These are phyloP conservation scores for Bellardia bayeri DNA, from an alignment of 2,888 invertebrate species.

Conservation along the genomic window DNA sequence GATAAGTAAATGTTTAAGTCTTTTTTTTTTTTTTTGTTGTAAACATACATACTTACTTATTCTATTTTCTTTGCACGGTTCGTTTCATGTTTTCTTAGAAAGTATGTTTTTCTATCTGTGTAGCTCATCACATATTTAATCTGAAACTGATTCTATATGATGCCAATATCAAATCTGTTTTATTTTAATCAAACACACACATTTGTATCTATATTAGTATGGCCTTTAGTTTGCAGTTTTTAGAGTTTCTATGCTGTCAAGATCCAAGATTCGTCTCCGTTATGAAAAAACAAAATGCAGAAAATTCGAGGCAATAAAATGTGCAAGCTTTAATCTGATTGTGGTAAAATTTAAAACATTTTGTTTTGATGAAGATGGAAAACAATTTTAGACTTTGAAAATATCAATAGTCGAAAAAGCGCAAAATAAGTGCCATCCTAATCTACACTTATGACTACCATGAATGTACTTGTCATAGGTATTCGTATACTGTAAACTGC, in stretches of 20 bases:
- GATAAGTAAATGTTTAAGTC: neutral
- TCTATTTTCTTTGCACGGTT: constrained; percentile 60
- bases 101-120: constrained; percentile 33
- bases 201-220: neutral
- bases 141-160: constrained; percentile 52
- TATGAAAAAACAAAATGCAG: no score
- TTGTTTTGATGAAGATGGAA: no score
- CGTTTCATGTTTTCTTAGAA: constrained; percentile 56
- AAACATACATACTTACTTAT: neutral
- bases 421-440: no score
- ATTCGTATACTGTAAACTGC: constrained; percentile 32
- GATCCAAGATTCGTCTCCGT: no score
- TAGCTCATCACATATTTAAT: constrained; percentile 52
- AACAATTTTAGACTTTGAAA: no score
- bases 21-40: neutral
- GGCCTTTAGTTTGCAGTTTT: no score
- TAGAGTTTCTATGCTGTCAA: no score
- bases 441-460: neutral
- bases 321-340: no score
- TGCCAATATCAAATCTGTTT: constrained; percentile 59
- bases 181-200: constrained; percentile 13
- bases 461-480: constrained; percentile 34
- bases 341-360: no score
- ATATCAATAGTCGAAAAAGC: no score
- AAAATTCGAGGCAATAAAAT: no score